A percentile compares a stretch with the other conserved stretches of the same genome.
These are phyloP conservation scores for Protosalanx chinensis DNA, from an alignment of 2,797 vertebrate genomes.

Conservation along the genomic window DNA sequence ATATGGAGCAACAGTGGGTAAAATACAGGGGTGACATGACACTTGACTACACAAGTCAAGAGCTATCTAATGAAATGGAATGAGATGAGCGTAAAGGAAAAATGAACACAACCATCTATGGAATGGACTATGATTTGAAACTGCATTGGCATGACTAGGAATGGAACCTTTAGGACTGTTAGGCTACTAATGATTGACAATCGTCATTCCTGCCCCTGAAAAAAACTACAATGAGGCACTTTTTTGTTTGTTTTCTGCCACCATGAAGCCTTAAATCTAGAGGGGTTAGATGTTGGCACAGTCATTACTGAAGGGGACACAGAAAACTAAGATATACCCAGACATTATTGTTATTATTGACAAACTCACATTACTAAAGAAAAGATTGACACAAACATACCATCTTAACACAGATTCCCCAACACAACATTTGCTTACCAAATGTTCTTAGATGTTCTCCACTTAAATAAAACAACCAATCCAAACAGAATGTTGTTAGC, in stretches of 20 bases:
- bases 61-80: constrained; percentile 21
- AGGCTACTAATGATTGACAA: too few species aligned
- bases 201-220: too few species aligned
- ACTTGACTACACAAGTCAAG: constrained; percentile 17
- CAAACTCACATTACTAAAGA: constrained; percentile 26
- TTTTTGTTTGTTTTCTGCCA: constrained; percentile 38
- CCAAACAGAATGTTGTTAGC: constrained; percentile 39
- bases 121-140: constrained; percentile 2
- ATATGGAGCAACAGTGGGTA: background rate
- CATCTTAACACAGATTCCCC: background rate
- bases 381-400: constrained; percentile 15
- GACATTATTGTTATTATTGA: constrained; percentile 11
- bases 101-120: too few species aligned
- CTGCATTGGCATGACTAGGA: background rate
- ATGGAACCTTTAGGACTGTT: too few species aligned
- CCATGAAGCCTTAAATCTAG: constrained; percentile 15
- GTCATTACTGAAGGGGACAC: constrained; percentile 33
- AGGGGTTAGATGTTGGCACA: constrained; percentile 50
- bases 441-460: too few species aligned
- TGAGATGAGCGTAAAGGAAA: too few species aligned
- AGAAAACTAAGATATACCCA: constrained; percentile 18
- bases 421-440: background rate
- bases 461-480: constrained; percentile 18
- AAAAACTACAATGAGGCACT: constrained; percentile 54
- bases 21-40: too few species aligned